Conservation (phyloP, 30 jellyfish, hydroid and myxozoan species). For the Turritopsis rubra region DNA sequence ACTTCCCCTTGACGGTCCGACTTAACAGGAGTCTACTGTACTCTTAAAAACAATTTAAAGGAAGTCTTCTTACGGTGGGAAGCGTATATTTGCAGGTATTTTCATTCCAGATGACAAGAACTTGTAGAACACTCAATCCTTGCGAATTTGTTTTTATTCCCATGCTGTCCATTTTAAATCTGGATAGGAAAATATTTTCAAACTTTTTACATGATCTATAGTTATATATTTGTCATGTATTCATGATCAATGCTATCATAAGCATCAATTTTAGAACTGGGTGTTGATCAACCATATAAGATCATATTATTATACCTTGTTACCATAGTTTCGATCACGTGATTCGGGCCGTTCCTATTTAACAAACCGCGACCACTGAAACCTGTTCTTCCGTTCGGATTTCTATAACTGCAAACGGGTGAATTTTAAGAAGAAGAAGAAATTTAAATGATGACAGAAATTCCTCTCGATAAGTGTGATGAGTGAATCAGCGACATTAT, state of each 20-base stretch:
- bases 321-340: neutral
- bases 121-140: neutral
- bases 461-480: neutral
- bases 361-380: neutral
- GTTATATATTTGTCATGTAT: too few relatives aligned
- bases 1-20: too few relatives aligned
- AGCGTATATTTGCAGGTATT: neutral
- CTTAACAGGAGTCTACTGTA: too few relatives aligned
- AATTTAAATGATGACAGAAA: neutral
- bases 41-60: neutral
- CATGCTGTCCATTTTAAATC: neutral
- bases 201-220: too few relatives aligned
- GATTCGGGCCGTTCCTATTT: neutral
- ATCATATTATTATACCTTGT: neutral
- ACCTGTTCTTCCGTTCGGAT: conserved; percentile 18
- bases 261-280: too few relatives aligned
- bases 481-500: too few relatives aligned
- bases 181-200: neutral
- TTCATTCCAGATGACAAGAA: neutral
- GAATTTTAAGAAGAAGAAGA: neutral
- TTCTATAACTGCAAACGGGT: neutral
- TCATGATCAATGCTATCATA: too few relatives aligned
- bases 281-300: too few relatives aligned
- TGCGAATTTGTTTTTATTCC: neutral
- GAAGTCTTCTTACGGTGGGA: neutral